These are phyloP conservation scores for Panzeria rudis DNA, from an alignment of 2,888 invertebrate genomes.

Conservation along the genomic window DNA sequence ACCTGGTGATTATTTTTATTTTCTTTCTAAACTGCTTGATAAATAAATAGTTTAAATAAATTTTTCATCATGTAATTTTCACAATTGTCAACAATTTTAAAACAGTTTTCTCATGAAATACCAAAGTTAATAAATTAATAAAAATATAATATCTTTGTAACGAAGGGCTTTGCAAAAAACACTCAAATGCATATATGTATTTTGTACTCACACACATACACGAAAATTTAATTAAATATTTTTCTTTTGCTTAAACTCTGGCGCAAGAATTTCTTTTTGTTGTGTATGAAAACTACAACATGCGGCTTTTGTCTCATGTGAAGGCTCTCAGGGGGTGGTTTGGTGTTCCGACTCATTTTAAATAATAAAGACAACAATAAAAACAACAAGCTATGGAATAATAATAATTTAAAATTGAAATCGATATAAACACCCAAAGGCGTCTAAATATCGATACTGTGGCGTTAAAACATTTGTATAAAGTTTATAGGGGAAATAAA, in stretches of 20 bases:
- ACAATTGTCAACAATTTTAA: not conserved
- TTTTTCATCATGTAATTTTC: not conserved
- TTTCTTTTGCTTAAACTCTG: constrained; percentile 22
- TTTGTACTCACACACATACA: not conserved
- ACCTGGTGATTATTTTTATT: not conserved
- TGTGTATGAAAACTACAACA: constrained; percentile 30
- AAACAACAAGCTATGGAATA: not conserved
- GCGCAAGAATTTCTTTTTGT: constrained; percentile 13
- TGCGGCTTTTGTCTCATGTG: constrained; percentile 38
- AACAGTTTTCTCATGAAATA: not conserved
- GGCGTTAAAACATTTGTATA: not conserved
- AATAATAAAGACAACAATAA: not conserved
- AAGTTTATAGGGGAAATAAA: not conserved
- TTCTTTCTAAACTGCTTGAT: not conserved
- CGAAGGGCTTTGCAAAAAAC: not conserved
- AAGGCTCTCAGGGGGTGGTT: not conserved
- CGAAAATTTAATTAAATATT: constrained; percentile 41
- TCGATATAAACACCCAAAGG: constrained; percentile 45
- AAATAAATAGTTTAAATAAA: not conserved
- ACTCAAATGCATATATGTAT: not conserved
- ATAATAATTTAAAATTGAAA: constrained; percentile 40
- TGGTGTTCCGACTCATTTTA: constrained; percentile 13
- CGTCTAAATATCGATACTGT: constrained; percentile 1
- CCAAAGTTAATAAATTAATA: constrained; percentile 25
- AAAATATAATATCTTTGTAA: constrained; percentile 3